Percentiles rank a stretch among this genome's conserved stretches.
Conservation (phyloP, 2,888 invertebrate genomes). For the Pocota personata region DNA sequence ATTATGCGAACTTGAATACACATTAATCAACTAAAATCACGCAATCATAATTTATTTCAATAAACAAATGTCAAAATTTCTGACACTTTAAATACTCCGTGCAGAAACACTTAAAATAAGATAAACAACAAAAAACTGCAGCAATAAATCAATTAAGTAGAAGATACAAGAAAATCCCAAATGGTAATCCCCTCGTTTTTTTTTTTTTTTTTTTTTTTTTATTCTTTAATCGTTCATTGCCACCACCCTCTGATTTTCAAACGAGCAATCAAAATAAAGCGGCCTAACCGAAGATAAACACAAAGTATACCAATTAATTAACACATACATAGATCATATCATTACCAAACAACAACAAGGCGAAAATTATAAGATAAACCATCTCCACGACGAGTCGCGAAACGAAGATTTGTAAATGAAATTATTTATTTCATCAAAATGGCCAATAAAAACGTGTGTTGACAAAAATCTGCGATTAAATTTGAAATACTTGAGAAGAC, state of each 20-base stretch:
- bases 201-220: background rate
- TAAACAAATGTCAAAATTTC: background rate
- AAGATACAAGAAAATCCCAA: background rate
- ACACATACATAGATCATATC: background rate
- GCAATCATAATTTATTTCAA: background rate
- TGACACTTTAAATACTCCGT: background rate
- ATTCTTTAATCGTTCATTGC: background rate
- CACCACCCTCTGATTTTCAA: background rate
- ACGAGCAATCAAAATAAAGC: background rate
- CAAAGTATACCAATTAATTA: constrained; percentile 10
- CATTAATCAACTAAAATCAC: background rate
- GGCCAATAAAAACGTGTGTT: constrained; percentile 35
- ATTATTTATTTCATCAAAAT: constrained; percentile 2
- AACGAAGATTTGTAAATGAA: background rate
- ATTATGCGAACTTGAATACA: too few species aligned
- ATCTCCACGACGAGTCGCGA: background rate
- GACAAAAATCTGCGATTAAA: constrained; percentile 34
- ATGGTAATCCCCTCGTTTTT: background rate
- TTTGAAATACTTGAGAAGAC: background rate
- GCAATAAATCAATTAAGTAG: constrained; percentile 20
- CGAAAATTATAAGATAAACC: background rate
- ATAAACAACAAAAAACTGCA: background rate
- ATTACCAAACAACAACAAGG: background rate
- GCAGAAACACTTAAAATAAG: background rate
- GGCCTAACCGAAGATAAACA: background rate